Conservation (phyloP, 2,113 vertebrate species). For the Rhinogobius similis region DNA sequence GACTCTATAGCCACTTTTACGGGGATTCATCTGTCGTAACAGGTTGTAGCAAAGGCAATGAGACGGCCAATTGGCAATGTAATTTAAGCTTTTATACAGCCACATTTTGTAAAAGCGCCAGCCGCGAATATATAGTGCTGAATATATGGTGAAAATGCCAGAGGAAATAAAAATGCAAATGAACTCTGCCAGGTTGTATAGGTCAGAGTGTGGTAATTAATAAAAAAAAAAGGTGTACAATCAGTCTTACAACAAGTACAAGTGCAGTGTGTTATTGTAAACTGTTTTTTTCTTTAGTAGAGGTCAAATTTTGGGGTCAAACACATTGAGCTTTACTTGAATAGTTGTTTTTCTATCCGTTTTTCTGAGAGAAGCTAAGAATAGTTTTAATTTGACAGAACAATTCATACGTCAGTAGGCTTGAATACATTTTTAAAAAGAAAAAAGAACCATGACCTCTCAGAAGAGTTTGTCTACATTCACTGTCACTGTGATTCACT, state of each 20-base stretch:
- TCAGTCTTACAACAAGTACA: background rate
- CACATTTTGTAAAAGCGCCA: background rate
- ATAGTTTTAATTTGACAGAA: background rate
- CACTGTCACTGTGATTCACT: no score
- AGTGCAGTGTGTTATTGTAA: background rate
- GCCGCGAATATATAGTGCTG: background rate
- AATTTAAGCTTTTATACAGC: constrained; percentile 1
- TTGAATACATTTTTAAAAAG: no score
- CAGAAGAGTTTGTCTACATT: background rate
- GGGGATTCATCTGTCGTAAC: background rate
- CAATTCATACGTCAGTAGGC: background rate
- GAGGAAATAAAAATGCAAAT: constrained; percentile 4
- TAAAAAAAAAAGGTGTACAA: background rate
- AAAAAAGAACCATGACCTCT: no score
- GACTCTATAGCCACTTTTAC: background rate
- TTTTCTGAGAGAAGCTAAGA: no score
- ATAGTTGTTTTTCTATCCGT: background rate
- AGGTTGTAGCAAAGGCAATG: background rate
- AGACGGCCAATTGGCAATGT: background rate
- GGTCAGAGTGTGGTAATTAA: background rate
- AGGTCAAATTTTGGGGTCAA: background rate
- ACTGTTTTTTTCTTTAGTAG: no score
- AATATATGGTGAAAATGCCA: background rate
- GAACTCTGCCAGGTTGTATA: background rate
- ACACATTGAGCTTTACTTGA: background rate